phyloP scores from a whole-genome alignment of 2,888 invertebrate genomes.

The Cotesia congregata region DNA sequence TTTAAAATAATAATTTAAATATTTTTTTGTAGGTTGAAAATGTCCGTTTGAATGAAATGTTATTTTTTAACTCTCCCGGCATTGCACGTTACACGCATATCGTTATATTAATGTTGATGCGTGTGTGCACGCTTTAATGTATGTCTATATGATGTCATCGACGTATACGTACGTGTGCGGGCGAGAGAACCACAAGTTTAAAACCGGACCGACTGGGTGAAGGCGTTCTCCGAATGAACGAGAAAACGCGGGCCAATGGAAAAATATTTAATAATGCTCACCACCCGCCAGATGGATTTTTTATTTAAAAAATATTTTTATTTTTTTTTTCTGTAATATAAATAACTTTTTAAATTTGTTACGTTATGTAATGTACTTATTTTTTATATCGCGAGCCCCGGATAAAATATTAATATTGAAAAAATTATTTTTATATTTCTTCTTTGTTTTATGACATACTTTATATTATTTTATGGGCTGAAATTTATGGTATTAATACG shows the following conservation, averaged over 20 bases:
- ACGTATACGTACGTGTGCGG: constrained; percentile 44
- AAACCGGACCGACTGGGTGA: constrained; percentile 69
- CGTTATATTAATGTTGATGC: constrained; percentile 39
- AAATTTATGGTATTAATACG: no score
- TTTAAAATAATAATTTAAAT: constrained; percentile 3
- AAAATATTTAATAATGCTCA: constrained; percentile 33
- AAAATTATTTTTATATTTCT: no score
- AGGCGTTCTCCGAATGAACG: constrained; percentile 62
- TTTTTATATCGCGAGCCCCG: no score
- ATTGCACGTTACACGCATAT: constrained; percentile 31
- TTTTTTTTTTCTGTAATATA: neutral
- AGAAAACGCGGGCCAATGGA: constrained; percentile 45
- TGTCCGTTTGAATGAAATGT: neutral
- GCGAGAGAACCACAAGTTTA: constrained; percentile 52
- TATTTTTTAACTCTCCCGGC: constrained; percentile 23
- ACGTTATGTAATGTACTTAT: neutral
- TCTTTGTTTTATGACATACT: no score
- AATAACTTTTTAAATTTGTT: neutral
- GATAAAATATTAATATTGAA: no score
- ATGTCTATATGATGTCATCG: constrained; percentile 49
- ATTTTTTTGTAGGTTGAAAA: constrained; percentile 8
- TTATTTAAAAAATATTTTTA: neutral
- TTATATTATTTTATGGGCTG: no score
- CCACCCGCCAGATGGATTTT: constrained; percentile 20
- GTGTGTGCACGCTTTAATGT: constrained; percentile 38